Conservation (phyloP, 2,888 invertebrate species). For the Rhorus exstirpatorius region DNA sequence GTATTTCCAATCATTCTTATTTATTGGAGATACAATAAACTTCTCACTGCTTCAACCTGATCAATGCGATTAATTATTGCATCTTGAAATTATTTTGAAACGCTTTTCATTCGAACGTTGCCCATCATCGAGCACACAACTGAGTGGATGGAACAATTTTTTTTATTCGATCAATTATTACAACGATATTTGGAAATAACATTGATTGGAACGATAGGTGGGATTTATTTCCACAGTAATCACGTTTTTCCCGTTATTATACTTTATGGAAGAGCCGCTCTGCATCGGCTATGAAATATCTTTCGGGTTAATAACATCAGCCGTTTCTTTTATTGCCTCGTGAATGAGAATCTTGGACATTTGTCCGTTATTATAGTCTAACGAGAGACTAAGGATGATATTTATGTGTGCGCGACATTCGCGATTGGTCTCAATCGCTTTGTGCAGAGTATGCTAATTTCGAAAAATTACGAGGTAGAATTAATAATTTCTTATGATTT, state of each 20-base stretch:
- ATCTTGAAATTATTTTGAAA: neutral
- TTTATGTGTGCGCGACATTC: neutral
- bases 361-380: constrained; percentile 39
- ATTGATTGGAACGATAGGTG: constrained; percentile 42
- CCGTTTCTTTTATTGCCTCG: constrained; percentile 49
- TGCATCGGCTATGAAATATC: constrained; percentile 56
- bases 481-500: no score
- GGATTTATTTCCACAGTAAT: constrained; percentile 50
- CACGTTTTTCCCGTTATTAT: constrained; percentile 49
- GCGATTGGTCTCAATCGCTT: no score
- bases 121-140: neutral
- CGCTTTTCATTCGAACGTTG: neutral
- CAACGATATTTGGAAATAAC: constrained; percentile 20
- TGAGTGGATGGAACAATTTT: neutral
- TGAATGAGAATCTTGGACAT: constrained; percentile 57
- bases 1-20: neutral
- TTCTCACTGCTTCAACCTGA: neutral
- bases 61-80: neutral
- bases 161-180: constrained; percentile 23
- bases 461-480: no score
- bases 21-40: neutral
- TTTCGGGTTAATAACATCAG: constrained; percentile 47
- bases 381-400: no score
- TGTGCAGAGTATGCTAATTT: no score
- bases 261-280: constrained; percentile 23